These are phyloP conservation scores for Tringa solitaria DNA, from an alignment of 2,113 vertebrate species.

Conservation along the genomic window DNA sequence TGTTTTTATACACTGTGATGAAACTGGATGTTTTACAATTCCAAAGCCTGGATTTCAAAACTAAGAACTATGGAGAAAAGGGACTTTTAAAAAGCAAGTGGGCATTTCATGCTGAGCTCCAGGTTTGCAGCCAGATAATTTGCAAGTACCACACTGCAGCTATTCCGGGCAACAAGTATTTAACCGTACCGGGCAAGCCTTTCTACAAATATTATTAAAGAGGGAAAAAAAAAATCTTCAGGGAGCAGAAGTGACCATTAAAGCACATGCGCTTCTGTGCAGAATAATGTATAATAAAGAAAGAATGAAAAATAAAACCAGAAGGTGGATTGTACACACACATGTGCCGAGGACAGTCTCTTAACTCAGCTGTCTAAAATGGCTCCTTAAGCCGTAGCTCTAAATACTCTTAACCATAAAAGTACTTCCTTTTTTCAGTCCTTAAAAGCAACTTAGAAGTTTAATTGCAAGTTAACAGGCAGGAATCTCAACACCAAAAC, in stretches of 20 bases:
- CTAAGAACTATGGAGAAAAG: background rate
- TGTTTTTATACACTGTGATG: background rate
- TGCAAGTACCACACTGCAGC: background rate
- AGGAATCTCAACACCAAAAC: background rate
- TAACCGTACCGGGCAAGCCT: background rate
- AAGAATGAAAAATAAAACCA: background rate
- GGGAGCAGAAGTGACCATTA: background rate
- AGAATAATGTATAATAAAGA: background rate
- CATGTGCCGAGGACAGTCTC: background rate
- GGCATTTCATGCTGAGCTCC: background rate
- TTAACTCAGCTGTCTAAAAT: background rate
- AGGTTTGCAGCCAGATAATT: background rate
- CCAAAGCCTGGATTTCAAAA: background rate
- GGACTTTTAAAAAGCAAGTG: background rate
- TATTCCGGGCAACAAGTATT: background rate
- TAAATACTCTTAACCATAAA: background rate
- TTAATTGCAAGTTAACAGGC: rapidly evolving
- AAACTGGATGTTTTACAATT: background rate
- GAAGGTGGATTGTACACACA: background rate
- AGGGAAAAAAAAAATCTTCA: background rate
- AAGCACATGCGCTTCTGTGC: background rate
- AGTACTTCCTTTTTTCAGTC: background rate
- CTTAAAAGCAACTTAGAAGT: background rate
- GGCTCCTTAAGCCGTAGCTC: background rate
- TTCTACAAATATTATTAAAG: background rate